Evolutionary conservation across 2,113 vertebrate species (phyloP), one percentile per base, ranked within the genome.

Genomic region (Entelurus aequoreus): DNA sequence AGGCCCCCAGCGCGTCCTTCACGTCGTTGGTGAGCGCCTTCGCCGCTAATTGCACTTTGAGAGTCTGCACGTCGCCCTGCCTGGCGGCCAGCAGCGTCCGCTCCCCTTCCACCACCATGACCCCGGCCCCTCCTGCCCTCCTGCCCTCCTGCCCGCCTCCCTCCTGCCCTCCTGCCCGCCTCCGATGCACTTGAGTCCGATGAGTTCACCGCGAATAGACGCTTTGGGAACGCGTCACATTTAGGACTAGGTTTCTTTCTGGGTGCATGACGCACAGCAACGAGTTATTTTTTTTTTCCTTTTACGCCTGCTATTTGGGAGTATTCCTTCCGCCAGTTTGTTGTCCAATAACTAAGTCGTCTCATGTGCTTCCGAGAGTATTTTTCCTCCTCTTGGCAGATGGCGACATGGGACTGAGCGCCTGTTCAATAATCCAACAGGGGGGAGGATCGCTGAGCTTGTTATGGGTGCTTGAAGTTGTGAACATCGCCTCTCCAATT

Each of bases 1-100:
- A 89, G 14, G 95, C 94, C 40, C 93, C 94, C 64, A 96, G 86
- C 3, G 83, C 78, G 73, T 97, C 95, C 74, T 84, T 89, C 28
- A 92, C 79, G 12, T 89, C 88, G 48, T 76, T 55, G 28, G 44
- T 81, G 48, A 94, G 89, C 46, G 73, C 77, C 15, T 91, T 91
- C 0, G 88, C 79, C 21, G 80, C 80, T 16, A 91, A 75, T 48
- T 92, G 88, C 62, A 72, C 80, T 79, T 85, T 89, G 6, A 97
- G 87, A 10, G 87, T 66, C 42, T 92, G 91, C 71, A 96, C 69
- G 60, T 97, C 94, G 0, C 95, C 95, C 58, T 90, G 92, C 48
- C 93, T 83, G 8, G 93, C 92, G 8, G 94, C 94, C n/a, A 90
- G 90, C 74, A 97, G 86, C 6, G 86, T 80, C 79, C 71, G 77